These are phyloP conservation scores for Chrysomallon squamiferum DNA, from an alignment of 1,140 invertebrate species.

Conservation along the genomic window DNA sequence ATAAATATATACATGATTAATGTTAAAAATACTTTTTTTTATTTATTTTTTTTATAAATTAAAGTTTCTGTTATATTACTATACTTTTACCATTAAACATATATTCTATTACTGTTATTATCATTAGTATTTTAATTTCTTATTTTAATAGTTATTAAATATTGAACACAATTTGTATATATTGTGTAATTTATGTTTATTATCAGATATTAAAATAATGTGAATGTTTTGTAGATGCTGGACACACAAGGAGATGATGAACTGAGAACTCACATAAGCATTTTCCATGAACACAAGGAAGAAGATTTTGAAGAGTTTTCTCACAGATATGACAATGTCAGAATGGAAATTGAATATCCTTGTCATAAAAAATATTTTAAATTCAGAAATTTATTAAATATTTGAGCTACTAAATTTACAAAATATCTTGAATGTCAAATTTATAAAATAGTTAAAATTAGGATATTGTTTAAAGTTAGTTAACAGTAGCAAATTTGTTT, in stretches of 20 bases:
- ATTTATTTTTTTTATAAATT: too few species aligned
- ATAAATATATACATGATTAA: too few species aligned
- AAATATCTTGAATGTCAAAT: neutral
- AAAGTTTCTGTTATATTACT: too few species aligned
- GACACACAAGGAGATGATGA: slow-evolving; percentile 70
- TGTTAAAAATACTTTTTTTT: too few species aligned
- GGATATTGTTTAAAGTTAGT: neutral
- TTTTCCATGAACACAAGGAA: slow-evolving; percentile 87
- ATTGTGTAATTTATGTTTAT: too few species aligned
- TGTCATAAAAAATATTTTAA: slow-evolving; percentile 21
- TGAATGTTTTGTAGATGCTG: slow-evolving; percentile 53
- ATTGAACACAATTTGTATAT: too few species aligned
- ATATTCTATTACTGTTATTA: too few species aligned
- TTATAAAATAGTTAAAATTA: neutral
- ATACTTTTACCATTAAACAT: too few species aligned
- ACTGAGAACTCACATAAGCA: slow-evolving; percentile 80
- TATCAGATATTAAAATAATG: too few species aligned
- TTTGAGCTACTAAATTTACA: neutral
- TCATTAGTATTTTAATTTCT: too few species aligned
- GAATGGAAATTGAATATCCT: slow-evolving; percentile 84
- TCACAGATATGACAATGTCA: slow-evolving; percentile 90
- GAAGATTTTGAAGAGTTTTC: slow-evolving; percentile 94
- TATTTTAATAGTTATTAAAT: too few species aligned
- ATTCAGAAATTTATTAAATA: neutral
- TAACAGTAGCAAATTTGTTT: too few species aligned